Percentiles rank a stretch among this genome's conserved stretches.
Evolutionary conservation across 2,113 vertebrate species (phyloP).

Genomic region (Coracopsis vasa): DNA sequence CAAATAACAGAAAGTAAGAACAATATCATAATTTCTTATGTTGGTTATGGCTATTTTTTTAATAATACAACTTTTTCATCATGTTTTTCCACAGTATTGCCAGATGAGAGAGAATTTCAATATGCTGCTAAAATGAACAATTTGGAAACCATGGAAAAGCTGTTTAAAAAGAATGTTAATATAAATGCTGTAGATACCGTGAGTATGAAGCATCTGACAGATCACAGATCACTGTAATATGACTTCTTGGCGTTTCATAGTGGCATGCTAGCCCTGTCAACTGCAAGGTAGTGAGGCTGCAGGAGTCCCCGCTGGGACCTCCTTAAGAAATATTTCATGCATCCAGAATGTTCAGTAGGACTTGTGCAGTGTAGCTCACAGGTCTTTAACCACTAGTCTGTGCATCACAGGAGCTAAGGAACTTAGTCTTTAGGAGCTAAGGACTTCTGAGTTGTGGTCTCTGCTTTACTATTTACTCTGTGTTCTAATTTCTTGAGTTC

Average conservation of each 20-base stretch:
- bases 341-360: background rate
- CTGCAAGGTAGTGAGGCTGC: background rate
- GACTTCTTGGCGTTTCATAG: fast-evolving
- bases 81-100: constrained; percentile 76
- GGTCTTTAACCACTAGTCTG: background rate
- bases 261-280: fast-evolving
- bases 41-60: background rate
- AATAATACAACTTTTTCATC: background rate
- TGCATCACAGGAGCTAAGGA: background rate
- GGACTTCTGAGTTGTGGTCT: background rate
- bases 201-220: constrained; percentile 32
- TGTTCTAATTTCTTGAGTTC: background rate
- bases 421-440: background rate
- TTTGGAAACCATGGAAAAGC: constrained; percentile 79
- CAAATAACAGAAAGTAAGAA: background rate
- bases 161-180: constrained; percentile 76
- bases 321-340: fast-evolving
- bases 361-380: background rate
- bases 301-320: background rate
- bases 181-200: constrained; percentile 84
- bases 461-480: background rate
- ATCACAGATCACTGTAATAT: background rate
- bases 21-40: background rate
- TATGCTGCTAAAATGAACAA: constrained; percentile 86
- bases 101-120: constrained; percentile 83